Percentiles rank a stretch among this genome's conserved stretches.
Evolutionary conservation across 2,113 vertebrate species (phyloP).

Genomic region (Gadus macrocephalus): DNA sequence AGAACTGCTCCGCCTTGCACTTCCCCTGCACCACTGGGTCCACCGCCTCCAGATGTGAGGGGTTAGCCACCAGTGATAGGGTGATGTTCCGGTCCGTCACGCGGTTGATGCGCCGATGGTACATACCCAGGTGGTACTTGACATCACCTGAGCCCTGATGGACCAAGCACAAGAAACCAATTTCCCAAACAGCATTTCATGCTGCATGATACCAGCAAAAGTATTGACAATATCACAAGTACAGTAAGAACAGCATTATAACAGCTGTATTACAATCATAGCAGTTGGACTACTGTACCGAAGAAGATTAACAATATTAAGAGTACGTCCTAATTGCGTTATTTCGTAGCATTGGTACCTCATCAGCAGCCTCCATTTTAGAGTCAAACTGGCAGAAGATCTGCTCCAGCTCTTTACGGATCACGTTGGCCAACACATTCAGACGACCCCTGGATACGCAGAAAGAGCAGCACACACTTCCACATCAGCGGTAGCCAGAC

Average conservation of each 20-base stretch:
- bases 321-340: neutral
- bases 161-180: neutral
- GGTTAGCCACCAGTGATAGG: constrained; percentile 92
- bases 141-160: constrained; percentile 92
- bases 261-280: too few species aligned
- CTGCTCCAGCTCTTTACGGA: constrained; percentile 96
- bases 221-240: neutral
- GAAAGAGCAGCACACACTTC: neutral
- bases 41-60: constrained; percentile 92
- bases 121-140: constrained; percentile 98
- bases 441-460: constrained; percentile 82
- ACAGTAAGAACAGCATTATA: neutral
- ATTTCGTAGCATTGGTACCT: constrained; percentile 69
- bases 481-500: neutral
- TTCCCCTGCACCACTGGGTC: constrained; percentile 97
- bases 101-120: constrained; percentile 93
- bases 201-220: too few species aligned
- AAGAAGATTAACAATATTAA: neutral
- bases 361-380: constrained; percentile 94
- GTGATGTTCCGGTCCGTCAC: constrained; percentile 95
- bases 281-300: too few species aligned
- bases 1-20: constrained; percentile 97
- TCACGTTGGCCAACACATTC: constrained; percentile 95
- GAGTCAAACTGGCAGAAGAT: constrained; percentile 99
- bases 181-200: too few species aligned